Evolutionary conservation across 2,888 invertebrate genomes (phyloP).

Genomic region (Clunio marinus): DNA sequence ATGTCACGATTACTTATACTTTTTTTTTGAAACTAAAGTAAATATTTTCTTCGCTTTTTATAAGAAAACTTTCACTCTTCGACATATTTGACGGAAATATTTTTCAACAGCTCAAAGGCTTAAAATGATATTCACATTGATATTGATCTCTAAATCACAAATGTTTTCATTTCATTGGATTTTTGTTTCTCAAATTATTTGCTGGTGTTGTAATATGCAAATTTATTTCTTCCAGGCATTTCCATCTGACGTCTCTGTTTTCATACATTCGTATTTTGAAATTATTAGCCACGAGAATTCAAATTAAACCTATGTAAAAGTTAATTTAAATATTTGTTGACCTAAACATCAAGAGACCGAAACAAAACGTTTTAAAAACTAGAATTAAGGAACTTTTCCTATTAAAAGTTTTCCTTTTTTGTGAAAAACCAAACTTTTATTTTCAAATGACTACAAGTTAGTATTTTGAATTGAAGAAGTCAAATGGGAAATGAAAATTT

Average conservation of each 20-base stretch:
- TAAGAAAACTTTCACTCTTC: constrained; percentile 3
- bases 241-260: not conserved
- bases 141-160: constrained; percentile 3
- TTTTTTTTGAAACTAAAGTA: not conserved
- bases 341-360: no score
- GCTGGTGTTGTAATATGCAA: constrained; percentile 1
- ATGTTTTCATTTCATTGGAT: not conserved
- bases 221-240: not conserved
- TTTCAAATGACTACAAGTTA: no score
- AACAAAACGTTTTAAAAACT: no score
- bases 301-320: no score
- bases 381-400: no score
- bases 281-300: no score
- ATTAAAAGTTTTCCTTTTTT: no score
- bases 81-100: not conserved
- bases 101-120: constrained; percentile 10
- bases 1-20: not conserved
- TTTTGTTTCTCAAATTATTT: not conserved
- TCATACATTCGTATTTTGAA: no score
- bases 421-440: no score
- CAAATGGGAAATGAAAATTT: no score
- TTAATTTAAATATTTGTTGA: no score
- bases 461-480: no score
- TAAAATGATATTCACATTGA: not conserved
- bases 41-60: not conserved